A percentile compares a stretch with the other conserved stretches of the same genome.
Conservation (phyloP, 2,797 vertebrate species). For the Eulemur mongoz region DNA sequence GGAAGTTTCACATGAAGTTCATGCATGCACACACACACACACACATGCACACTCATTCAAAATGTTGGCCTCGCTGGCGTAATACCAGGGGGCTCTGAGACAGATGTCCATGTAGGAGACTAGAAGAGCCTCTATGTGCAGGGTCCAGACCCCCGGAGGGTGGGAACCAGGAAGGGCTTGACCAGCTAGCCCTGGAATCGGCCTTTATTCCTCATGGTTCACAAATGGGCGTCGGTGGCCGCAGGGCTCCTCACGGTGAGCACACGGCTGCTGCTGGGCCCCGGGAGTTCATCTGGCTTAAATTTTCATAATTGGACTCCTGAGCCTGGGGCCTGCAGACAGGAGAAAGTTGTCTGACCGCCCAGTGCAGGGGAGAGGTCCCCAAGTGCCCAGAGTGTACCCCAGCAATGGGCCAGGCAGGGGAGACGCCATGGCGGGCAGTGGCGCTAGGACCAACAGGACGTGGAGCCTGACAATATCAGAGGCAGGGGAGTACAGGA, state of each 20-base stretch:
- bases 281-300: slow-evolving; percentile 58
- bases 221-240: background rate
- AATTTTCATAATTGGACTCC: slow-evolving; percentile 87
- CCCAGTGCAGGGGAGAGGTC: background rate
- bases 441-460: background rate
- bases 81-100: background rate
- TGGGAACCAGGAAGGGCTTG: accelerated
- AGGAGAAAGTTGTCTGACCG: slow-evolving; percentile 45
- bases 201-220: background rate
- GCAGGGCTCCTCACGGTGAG: background rate
- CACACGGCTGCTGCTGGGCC: background rate
- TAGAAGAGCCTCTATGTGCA: background rate
- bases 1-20: background rate
- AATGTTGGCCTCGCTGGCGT: background rate
- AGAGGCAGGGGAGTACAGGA: background rate
- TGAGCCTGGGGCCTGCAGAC: slow-evolving; percentile 80
- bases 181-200: background rate
- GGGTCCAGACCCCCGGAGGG: background rate
- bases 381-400: background rate
- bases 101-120: background rate
- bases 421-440: background rate
- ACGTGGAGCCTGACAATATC: background rate
- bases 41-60: background rate
- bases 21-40: accelerated
- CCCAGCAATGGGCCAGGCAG: background rate